Conservation (phyloP, 2,797 vertebrate species). For the Microcaecilia unicolor region DNA sequence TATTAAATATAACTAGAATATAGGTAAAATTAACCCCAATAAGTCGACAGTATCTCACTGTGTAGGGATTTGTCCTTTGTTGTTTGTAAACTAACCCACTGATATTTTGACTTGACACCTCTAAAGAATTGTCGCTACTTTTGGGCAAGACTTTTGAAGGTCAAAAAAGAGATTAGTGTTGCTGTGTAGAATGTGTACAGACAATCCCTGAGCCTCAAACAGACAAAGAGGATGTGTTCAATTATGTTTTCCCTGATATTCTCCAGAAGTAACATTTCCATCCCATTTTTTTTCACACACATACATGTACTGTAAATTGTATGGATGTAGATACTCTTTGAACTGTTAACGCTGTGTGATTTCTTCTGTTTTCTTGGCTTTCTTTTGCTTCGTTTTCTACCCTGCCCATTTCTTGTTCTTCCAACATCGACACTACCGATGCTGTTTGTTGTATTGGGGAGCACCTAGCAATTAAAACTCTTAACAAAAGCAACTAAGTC, state of each 20-base stretch:
- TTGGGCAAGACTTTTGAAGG: constrained; percentile 48
- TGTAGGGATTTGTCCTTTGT: constrained; percentile 10
- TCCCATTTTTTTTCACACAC: constrained; percentile 12
- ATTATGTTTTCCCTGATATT: constrained; percentile 28
- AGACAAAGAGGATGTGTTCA: constrained; percentile 30
- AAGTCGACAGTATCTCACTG: background rate
- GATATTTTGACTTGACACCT: constrained; percentile 37
- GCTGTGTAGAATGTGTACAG: constrained; percentile 36
- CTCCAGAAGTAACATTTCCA: constrained; percentile 25
- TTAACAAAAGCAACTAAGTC: no score
- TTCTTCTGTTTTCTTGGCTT: constrained; percentile 44
- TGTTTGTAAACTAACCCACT: constrained; percentile 2
- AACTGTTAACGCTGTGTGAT: no score
- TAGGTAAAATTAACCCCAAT: background rate
- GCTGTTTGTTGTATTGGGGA: constrained; percentile 81
- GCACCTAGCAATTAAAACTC: constrained; percentile 81
- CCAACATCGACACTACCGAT: constrained; percentile 85
- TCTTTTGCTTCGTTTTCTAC: constrained; percentile 32
- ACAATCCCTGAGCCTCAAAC: constrained; percentile 70
- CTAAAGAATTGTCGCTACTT: constrained; percentile 57
- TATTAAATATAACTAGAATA: background rate
- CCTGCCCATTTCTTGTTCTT: constrained; percentile 44
- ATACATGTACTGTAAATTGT: background rate
- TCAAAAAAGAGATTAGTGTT: constrained; percentile 31
- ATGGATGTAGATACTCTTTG: constrained; percentile 44